Percentiles rank a stretch among this genome's conserved stretches.
These are phyloP conservation scores for Lontra canadensis DNA, from an alignment of 2,113 vertebrate species.

Conservation along the genomic window DNA sequence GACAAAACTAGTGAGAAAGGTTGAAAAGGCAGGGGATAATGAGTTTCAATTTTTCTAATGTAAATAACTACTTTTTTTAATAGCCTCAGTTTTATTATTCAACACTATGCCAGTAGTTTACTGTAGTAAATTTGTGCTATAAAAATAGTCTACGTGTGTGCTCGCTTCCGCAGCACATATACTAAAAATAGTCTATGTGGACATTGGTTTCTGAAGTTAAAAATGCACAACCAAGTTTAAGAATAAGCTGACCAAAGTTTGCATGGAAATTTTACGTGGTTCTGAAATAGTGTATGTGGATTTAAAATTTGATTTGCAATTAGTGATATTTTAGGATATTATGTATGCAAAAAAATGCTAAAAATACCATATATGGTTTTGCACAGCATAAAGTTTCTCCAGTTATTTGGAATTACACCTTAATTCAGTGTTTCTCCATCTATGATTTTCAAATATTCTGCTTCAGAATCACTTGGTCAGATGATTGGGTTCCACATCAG, in stretches of 20 bases:
- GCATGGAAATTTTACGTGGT: conserved; percentile 37
- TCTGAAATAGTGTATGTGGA: conserved; percentile 31
- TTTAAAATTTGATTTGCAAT: conserved; percentile 9
- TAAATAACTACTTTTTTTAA: conserved; percentile 6
- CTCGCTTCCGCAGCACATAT: too few species aligned
- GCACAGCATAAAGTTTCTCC: not conserved
- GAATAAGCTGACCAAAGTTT: conserved; percentile 17
- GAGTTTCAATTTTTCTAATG: conserved; percentile 53
- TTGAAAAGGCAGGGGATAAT: conserved; percentile 35
- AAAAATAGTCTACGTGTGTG: conserved; percentile 37
- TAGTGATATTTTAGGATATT: not conserved
- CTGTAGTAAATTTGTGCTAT: conserved; percentile 46
- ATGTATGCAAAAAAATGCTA: not conserved
- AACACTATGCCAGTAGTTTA: conserved; percentile 53
- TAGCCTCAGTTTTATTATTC: conserved; percentile 60
- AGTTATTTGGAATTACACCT: not conserved
- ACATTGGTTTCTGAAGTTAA: conserved; percentile 45
- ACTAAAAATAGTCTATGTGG: conserved; percentile 44
- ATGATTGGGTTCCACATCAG: not conserved
- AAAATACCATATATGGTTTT: not conserved
- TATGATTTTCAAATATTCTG: not conserved
- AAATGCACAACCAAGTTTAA: conserved; percentile 44
- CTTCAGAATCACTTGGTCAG: not conserved
- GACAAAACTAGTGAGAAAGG: conserved; percentile 43
- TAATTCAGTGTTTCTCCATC: not conserved